Base-by-base conservation (phyloP, 2,113 vertebrate species). In the Ardeotis arabs region DNA sequence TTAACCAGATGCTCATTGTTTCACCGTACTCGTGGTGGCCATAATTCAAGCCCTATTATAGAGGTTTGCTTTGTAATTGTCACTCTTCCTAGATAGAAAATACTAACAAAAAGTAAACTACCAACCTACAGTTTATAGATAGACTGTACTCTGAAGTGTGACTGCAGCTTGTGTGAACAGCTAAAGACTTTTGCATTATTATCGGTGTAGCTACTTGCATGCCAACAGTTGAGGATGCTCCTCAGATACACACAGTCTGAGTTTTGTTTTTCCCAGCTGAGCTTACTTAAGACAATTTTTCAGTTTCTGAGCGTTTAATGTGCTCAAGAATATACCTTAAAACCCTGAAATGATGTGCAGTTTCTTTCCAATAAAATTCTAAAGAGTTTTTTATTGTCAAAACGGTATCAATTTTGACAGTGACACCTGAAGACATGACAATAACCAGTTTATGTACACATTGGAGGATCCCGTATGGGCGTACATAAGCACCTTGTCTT, bases 311-410 rank as follows among this genome's bases (percentile, higher is more conserved):
- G 7, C 44, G 11, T 25, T 47, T 63, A n/a, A 13, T 20, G 3
- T 79, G 37, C 60, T 39, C 10, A 45, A n/a, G n/a, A n/a, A 41
- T 2, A 17, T 4, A 27, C 50, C 25, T 6, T 11, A 29, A 77
- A 44, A 2, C 23, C 18, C 28, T 55, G 41, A 55, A 82, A 41
- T 49, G 0, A 3, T 5, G 7, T 49, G 3, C 18, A 53, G 0
- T 45, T 70, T 58, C 5, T 39, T 72, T 37, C 37, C 28, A n/a
- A 5, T 35, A 45, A 58, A 14, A 37, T 15, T 18, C 10, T 37
- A 3, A 81, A 35, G 50, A 20, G 11, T 4, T 35, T 80, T 68
- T 63, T 23, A 3, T 16, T 53, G 58, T 86, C 37, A 21, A 12
- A 59, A 23, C 0, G 1, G 3, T 75, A 13, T 2, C 3, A 6